These are phyloP conservation scores for Xanthorhoe spadicearia DNA, from an alignment of 2,888 invertebrate genomes.

Conservation along the genomic window DNA sequence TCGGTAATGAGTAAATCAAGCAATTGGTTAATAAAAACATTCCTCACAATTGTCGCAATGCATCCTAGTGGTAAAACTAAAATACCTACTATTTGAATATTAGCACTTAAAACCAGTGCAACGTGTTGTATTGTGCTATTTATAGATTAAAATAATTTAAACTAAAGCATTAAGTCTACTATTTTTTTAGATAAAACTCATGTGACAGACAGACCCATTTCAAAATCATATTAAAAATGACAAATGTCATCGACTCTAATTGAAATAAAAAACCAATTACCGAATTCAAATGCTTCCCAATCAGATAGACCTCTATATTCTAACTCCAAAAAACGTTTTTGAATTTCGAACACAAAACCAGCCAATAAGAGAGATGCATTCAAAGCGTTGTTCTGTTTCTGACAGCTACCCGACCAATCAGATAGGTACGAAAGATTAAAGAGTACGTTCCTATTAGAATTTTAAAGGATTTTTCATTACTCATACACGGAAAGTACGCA, in stretches of 20 bases:
- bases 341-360: conserved; percentile 61
- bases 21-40: no score
- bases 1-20: no score
- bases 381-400: conserved; percentile 73
- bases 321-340: conserved; percentile 58
- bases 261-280: conserved; percentile 64
- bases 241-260: conserved; percentile 37
- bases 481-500: no score
- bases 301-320: conserved; percentile 54
- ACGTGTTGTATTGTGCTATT: no score
- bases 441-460: conserved; percentile 69
- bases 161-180: no score
- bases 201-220: not conserved
- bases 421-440: conserved; percentile 76
- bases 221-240: not conserved
- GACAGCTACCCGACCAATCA: conserved; percentile 80
- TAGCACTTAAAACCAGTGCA: no score
- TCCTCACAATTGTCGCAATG: no score
- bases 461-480: conserved; percentile 66
- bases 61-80: no score
- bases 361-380: conserved; percentile 75
- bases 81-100: no score
- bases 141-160: no score
- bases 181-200: no score
- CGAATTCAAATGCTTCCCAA: conserved; percentile 58